Conservation (phyloP, 1,140 invertebrate genomes). For the Pristionchus pacificus region DNA sequence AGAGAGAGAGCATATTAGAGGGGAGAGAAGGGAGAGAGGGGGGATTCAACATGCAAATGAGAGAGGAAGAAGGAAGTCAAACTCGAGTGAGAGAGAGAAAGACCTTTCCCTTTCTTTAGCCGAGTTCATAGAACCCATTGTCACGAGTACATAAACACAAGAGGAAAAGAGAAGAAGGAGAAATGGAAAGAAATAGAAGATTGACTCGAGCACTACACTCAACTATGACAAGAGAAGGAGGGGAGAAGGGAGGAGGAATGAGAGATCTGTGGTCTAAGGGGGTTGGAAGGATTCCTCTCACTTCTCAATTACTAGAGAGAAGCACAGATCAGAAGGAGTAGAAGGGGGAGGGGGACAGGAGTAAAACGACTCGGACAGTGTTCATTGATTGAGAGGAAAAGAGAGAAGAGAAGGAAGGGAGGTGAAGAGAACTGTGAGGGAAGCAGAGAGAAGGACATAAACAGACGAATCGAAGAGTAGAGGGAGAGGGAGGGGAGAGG, state of each 20-base stretch:
- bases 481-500: neutral
- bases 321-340: slow-evolving; percentile 6
- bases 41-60: no score
- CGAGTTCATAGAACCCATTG: no score
- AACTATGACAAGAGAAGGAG: slow-evolving; percentile 4
- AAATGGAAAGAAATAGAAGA: neutral
- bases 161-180: neutral
- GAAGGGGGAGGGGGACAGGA: neutral
- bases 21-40: no score
- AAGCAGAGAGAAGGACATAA: slow-evolving; percentile 5
- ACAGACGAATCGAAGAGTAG: slow-evolving; percentile 18
- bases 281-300: slow-evolving; percentile 14
- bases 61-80: no score
- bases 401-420: neutral
- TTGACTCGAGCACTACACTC: neutral
- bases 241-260: slow-evolving; percentile 3
- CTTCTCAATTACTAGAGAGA: slow-evolving; percentile 19
- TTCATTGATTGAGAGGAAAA: neutral
- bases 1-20: no score
- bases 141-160: no score
- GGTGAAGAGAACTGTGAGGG: neutral
- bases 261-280: slow-evolving; percentile 9
- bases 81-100: no score
- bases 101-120: no score
- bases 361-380: neutral